Evolutionary conservation across 92 coral and sea anemone genomes (phyloP).

Genomic region (Paramuricea clavata): DNA sequence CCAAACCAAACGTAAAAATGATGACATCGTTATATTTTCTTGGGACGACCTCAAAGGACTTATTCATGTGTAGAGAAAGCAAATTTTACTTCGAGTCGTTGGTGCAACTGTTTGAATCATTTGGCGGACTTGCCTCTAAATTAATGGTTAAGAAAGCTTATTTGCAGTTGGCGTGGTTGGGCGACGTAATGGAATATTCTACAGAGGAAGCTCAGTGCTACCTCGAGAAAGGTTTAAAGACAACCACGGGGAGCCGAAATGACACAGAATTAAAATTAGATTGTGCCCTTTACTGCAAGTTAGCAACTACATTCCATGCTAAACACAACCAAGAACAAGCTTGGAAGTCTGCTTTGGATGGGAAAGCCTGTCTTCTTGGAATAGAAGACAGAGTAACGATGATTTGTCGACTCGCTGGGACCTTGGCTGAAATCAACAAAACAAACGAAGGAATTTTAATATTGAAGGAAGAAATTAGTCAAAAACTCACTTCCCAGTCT

Average conservation of each 20-base stretch:
- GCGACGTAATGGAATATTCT: not conserved
- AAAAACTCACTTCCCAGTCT: not conserved
- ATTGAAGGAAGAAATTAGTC: conserved; percentile 8
- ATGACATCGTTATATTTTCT: not conserved
- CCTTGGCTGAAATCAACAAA: conserved; percentile 3
- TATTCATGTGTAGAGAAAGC: conserved; percentile 9
- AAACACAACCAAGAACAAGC: not conserved
- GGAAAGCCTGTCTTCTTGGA: conserved; percentile 8
- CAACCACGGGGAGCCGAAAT: not conserved
- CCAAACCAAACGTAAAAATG: not conserved
- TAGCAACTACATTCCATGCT: not conserved
- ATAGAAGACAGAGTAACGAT: not conserved
- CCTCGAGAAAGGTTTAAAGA: conserved; percentile 11
- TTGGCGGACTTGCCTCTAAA: not conserved
- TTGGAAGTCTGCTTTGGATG: conserved; percentile 18
- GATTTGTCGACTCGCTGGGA: conserved; percentile 9
- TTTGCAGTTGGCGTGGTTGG: not conserved
- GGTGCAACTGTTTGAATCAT: not conserved
- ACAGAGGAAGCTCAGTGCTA: not conserved
- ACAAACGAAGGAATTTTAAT: conserved; percentile 7
- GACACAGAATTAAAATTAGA: not conserved
- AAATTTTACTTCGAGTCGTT: conserved; percentile 16
- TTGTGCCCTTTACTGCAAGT: not conserved
- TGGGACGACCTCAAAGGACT: not conserved
- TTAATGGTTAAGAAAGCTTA: not conserved